Conservation (phyloP, 1,140 invertebrate genomes). For the Heliconius himera region DNA sequence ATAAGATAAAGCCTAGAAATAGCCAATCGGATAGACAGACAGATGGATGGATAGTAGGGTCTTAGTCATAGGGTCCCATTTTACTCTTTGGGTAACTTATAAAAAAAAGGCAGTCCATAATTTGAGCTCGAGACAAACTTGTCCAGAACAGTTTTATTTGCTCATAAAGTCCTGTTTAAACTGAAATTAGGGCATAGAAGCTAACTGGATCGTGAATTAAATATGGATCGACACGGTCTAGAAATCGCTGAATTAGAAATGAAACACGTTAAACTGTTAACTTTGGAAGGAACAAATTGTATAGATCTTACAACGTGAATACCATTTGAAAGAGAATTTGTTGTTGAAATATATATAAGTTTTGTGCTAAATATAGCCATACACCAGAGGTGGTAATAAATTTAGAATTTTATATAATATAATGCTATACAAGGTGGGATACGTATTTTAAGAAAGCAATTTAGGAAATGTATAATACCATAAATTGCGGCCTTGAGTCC, state of each 20-base stretch:
- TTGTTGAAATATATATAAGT: not conserved
- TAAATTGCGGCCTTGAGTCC: too few relatives aligned
- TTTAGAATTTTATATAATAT: too few relatives aligned
- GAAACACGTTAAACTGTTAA: constrained; percentile 5
- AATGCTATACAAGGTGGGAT: too few relatives aligned
- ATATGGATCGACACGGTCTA: constrained; percentile 6
- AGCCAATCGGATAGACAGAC: too few relatives aligned
- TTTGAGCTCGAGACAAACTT: too few relatives aligned
- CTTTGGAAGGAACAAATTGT: constrained; percentile 11
- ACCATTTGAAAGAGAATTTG: not conserved
- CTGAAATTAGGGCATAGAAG: constrained; percentile 24
- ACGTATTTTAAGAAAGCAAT: too few relatives aligned
- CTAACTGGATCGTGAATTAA: constrained; percentile 21
- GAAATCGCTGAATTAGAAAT: constrained; percentile 11
- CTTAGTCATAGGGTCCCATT: too few relatives aligned
- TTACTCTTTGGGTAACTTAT: too few relatives aligned
- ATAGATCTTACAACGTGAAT: constrained; percentile 7
- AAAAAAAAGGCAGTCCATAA: too few relatives aligned
- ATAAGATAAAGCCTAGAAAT: too few relatives aligned
- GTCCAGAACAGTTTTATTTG: not conserved
- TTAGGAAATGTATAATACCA: too few relatives aligned
- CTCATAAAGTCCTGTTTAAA: not conserved
- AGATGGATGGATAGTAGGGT: too few relatives aligned
- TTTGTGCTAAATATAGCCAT: not conserved
- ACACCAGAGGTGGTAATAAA: not conserved